Base-by-base conservation (phyloP, 2,797 vertebrate species). In the Acanthurus tractus region DNA sequence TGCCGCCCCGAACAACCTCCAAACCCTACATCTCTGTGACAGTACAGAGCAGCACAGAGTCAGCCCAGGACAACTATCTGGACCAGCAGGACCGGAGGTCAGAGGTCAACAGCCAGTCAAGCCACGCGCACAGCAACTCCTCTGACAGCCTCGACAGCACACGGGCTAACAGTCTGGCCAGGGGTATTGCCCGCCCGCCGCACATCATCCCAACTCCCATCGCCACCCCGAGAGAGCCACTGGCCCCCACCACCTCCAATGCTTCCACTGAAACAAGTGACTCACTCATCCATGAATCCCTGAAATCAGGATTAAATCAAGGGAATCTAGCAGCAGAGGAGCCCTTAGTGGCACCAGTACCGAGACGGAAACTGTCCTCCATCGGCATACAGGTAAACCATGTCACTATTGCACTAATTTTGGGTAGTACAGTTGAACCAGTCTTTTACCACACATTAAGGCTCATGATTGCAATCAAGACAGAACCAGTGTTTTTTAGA, bases 1-100 rank as follows among this genome's bases (percentile, higher is more conserved):
- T 99, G 78, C 98, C 98, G 17, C 98, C 98, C 34, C 96, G 98
- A 18, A 99, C 97, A 85, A 98, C 97, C 18, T 99, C 97, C 80
- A 99, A 99, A 93, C 98, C 98, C 71, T 99, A 98, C 95, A 99
- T 99, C 94, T 98, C 98, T 1, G 98, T 99, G 88, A 99, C 98
- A 0, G 97, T 99, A 71, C 98, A 99, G 93, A 99, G 98, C 94
- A 99, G 98, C 93, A 99, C 98, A 0, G 98, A 99, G 85, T 99
- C 98, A 0, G 97, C 97, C 0, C 98, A 99, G 94, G 98, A 99
- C 95, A 97, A 96, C 93, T 99, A 99, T 90, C 94, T 99, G 90
- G 98, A 99, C 91, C 96, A 96, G 89, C 97, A 98, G 83, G 98
- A 99, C 86, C 96, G 96, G 88, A 96, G 97, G 93, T 99, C 97